Percentiles rank a stretch among this genome's conserved stretches.
phyloP scores from a whole-genome alignment of 1,140 invertebrate genomes.

The Monochamus saltuarius region DNA sequence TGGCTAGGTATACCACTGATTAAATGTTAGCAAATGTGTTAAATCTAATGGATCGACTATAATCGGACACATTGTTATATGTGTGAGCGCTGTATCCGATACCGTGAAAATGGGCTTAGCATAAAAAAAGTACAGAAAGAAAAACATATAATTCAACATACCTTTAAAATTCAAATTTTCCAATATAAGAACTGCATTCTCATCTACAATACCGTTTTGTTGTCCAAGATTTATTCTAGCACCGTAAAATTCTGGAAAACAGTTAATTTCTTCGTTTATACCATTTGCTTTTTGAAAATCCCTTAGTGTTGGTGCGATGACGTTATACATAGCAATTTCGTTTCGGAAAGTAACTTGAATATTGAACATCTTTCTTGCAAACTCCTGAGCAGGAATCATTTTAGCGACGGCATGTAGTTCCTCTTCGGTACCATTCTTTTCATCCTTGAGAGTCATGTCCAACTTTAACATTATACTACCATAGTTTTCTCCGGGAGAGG shows the following conservation, averaged over 20 bases:
- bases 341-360: conserved; percentile 51
- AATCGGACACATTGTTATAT: too few species aligned
- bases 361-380: conserved; percentile 48
- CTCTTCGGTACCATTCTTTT: conserved; percentile 29
- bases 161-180: conserved; percentile 49
- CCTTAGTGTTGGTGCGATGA: conserved; percentile 32
- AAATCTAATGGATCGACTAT: too few species aligned
- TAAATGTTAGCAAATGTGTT: too few species aligned
- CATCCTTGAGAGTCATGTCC: conserved; percentile 33
- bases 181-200: conserved; percentile 47
- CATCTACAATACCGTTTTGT: conserved; percentile 28
- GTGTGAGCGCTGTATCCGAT: too few species aligned
- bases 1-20: too few species aligned
- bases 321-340: conserved; percentile 41
- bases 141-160: too few species aligned
- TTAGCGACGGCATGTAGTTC: conserved; percentile 53
- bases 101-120: too few species aligned
- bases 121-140: too few species aligned
- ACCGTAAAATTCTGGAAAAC: conserved; percentile 34
- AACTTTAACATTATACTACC: conserved; percentile 58
- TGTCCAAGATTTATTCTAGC: conserved; percentile 31
- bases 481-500: conserved; percentile 59
- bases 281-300: conserved; percentile 32
- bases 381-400: conserved; percentile 46
- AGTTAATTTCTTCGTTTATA: conserved; percentile 18